Base-by-base conservation (phyloP, 1,140 invertebrate genomes). In the Plodia interpunctella region DNA sequence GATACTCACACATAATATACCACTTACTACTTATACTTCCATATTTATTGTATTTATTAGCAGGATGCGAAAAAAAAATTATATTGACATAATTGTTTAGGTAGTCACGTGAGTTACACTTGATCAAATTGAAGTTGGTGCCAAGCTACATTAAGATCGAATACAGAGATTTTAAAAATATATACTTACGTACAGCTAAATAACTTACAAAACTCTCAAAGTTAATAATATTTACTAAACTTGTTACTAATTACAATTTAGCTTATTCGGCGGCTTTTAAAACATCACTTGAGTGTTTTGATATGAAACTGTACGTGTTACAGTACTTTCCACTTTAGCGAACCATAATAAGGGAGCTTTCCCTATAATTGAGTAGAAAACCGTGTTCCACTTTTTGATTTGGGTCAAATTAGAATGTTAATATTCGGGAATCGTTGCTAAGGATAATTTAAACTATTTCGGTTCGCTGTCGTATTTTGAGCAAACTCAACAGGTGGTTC, bases 181-280 rank as follows among this genome's bases (percentile, higher is more conserved):
- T n/a, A n/a, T n/a, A n/a, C n/a, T n/a, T n/a, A n/a, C n/a, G n/a
- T n/a, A n/a, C n/a, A n/a, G n/a, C n/a, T n/a, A n/a, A n/a, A n/a
- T n/a, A n/a, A n/a, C n/a, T n/a, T 6, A 25, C 21, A 25, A 6
- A 25, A 25, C 21, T 6, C 21, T 6, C 21, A 65, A 93, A 44
- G 5, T 44, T 15, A 15, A 44, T 15, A 15, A 44, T n/a, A 10
- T 44, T 44, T 15, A 15, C 38, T 3, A 15, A 44, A 15, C 13
- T 1, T 4, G 21, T 25, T 25, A 25, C 38, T 15, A 44, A 44
- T 15, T n/a, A 15, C 13, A 17, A 44, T 1, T 44, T n/a, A 15
- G 15, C 38, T 2, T 4, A 10, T 44, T 17, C 13, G n/a, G 10
- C n/a, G 38, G n/a, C n/a, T n/a, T n/a, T n/a, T n/a, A 15, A 15